Evolutionary conservation across 2,797 vertebrate genomes (phyloP), one percentile per base, ranked within the genome.

Genomic region (Petrocephalus sullivani): DNA sequence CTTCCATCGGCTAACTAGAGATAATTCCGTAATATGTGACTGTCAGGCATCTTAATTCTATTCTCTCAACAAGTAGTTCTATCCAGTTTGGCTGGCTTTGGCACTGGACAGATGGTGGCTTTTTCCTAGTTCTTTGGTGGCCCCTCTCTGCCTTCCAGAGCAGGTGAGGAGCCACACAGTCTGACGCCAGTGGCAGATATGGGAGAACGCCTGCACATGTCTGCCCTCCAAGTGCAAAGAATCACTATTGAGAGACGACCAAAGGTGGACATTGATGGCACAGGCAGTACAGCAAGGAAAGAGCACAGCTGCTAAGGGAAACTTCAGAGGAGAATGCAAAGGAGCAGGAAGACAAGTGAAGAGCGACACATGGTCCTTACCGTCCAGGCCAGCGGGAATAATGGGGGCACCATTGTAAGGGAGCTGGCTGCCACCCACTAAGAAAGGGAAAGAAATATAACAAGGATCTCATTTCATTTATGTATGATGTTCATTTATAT

Each of bases 331-430:
- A 75, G 67, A 41, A 75, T 37, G 41, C 28, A 75, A 75, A 75
- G 37, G 71, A 46, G 28, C 71, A 75, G 28, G 23, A 57, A 81
- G 53, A 37, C 28, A 33, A 71, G 4, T 71, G 1, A 71, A 33
- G 28, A 71, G 64, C 3, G 12, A 33, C 7, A 12, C 0, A 21
- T 16, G 83, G 28, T 87, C 28, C 89, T 93, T 91, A 95, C 94
- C 94, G 85, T 96, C 93, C 1, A 95, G 78, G 88, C 91, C 92
- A 88, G 91, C 91, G 87, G 93, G 90, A 89, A 92, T 87, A 53
- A 93, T 53, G 9, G 92, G 90, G 1, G 93, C 92, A 83, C 92
- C 93, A 14, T 92, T 93, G 89, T 94, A 95, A 86, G 92, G 93
- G 51, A 90, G 86, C 21, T 91, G 92, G 88, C 49, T 88, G 54